phyloP scores from a whole-genome alignment of 2,113 vertebrate genomes.

The Larimichthys crocea region DNA sequence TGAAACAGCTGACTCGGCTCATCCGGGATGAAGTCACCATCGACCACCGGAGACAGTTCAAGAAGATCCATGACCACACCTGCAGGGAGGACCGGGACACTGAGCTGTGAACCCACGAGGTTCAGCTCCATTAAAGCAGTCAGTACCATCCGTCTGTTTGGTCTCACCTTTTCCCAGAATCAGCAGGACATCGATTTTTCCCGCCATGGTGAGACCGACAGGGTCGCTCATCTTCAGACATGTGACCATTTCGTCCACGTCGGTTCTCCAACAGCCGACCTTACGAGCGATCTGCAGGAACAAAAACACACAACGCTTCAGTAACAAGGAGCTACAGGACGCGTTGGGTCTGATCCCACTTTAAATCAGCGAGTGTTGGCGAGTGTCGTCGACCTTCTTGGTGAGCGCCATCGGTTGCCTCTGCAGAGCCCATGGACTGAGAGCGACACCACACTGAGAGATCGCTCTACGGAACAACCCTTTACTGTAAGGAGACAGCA shows the following conservation, averaged over 20 bases:
- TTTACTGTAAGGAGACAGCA: constrained; percentile 86
- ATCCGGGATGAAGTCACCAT: constrained; percentile 90
- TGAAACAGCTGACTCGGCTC: constrained; percentile 82
- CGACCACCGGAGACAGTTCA: constrained; percentile 81
- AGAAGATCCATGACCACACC: constrained; percentile 83
- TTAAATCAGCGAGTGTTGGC: fast-evolving
- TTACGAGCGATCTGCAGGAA: constrained; percentile 65
- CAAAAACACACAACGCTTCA: no score
- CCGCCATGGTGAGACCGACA: constrained; percentile 81
- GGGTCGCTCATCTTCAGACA: constrained; percentile 85
- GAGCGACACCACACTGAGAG: constrained; percentile 85
- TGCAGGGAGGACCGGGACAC: constrained; percentile 43
- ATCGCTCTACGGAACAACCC: constrained; percentile 89
- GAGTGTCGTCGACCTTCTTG: constrained; percentile 73
- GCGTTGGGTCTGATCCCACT: neutral
- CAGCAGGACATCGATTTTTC: constrained; percentile 77
- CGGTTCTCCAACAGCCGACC: constrained; percentile 83
- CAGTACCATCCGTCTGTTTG: no score
- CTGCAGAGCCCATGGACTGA: constrained; percentile 88
- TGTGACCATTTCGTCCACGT: constrained; percentile 78
- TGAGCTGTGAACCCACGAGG: no score
- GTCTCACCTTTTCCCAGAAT: constrained; percentile 68
- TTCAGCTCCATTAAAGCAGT: no score
- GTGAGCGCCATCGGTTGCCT: constrained; percentile 84
- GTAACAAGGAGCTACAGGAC: neutral